Evolutionary conservation across 2,113 vertebrate species (phyloP).

Genomic region (Dicentrarchus labrax): DNA sequence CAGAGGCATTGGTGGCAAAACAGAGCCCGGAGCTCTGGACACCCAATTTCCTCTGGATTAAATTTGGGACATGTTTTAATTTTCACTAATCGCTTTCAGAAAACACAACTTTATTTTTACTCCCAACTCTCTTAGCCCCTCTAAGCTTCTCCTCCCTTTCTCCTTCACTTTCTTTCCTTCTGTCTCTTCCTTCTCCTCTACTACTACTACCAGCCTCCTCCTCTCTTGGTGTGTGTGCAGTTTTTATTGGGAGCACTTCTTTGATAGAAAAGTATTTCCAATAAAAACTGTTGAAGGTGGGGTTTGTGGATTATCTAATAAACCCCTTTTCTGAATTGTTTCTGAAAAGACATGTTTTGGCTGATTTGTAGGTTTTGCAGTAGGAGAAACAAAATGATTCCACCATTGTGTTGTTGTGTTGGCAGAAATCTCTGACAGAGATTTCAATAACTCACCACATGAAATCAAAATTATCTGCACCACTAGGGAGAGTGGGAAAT

Average conservation of each 20-base stretch:
- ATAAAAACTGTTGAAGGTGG: neutral
- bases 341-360: neutral
- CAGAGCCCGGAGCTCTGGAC: conserved; percentile 15
- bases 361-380: neutral
- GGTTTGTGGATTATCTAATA: neutral
- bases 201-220: neutral
- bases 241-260: neutral
- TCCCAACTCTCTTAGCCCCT: neutral
- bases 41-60: conserved; percentile 17
- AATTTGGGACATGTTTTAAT: conserved; percentile 8
- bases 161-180: neutral
- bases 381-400: neutral
- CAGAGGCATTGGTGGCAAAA: conserved; percentile 6
- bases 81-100: neutral
- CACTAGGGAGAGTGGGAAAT: neutral
- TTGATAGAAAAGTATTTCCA: neutral
- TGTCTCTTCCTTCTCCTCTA: no score
- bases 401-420: neutral
- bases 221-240: neutral
- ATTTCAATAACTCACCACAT: neutral
- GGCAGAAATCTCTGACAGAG: neutral
- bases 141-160: neutral
- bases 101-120: neutral
- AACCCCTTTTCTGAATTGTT: neutral
- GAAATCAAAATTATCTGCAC: neutral